A percentile compares a stretch with the other conserved stretches of the same genome.
Conservation (phyloP, 2,113 vertebrate species). For the Archilochus colubris region DNA sequence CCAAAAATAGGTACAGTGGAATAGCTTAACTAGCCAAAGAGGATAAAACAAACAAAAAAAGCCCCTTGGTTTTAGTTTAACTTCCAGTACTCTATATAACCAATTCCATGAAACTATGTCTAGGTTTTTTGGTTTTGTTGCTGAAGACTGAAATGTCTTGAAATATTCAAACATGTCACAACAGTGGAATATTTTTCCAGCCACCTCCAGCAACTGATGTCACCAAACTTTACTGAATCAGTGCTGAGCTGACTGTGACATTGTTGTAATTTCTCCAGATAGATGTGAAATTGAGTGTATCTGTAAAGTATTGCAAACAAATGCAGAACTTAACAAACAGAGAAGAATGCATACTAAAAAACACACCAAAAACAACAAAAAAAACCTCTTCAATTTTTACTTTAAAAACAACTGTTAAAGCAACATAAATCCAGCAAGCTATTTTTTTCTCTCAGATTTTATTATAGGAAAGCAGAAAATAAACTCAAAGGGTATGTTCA, state of each 20-base stretch:
- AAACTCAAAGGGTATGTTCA: neutral
- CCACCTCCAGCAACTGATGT: fast-evolving
- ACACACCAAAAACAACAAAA: neutral
- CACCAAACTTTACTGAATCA: neutral
- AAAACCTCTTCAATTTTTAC: neutral
- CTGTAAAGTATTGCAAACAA: neutral
- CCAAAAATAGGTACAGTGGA: neutral
- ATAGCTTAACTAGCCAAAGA: neutral
- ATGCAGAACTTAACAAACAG: neutral
- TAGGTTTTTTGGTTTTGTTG: neutral
- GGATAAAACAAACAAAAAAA: neutral
- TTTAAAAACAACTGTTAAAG: neutral
- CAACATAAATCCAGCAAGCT: neutral
- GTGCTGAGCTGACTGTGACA: neutral
- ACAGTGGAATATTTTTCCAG: neutral
- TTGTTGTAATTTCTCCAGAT: neutral
- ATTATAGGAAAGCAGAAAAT: neutral
- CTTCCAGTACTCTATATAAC: neutral
- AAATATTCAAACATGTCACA: neutral
- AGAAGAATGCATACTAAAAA: neutral
- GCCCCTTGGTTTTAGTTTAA: neutral
- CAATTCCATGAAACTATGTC: neutral
- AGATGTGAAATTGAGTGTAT: neutral
- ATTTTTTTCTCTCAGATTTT: neutral
- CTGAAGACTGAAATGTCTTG: neutral